A percentile compares a stretch with the other conserved stretches of the same genome.
Conservation (phyloP, 23 tunicate species). For the Halocynthia aurantium region DNA sequence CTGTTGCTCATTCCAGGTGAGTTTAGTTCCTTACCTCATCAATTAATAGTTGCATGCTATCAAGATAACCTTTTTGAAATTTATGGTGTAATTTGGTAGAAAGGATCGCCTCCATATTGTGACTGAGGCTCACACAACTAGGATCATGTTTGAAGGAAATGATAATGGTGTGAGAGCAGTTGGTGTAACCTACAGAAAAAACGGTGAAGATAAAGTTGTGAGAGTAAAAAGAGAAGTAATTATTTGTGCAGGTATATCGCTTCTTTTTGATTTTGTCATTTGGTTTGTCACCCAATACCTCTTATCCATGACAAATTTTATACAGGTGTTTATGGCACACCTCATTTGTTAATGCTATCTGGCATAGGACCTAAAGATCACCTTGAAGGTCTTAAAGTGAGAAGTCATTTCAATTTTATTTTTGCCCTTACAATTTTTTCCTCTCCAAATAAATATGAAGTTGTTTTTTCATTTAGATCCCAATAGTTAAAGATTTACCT, state of each 20-base stretch:
- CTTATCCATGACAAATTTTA: background rate
- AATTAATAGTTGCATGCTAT: too few relatives aligned
- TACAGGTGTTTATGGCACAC: slow-evolving; percentile 28
- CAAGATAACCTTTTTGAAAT: too few relatives aligned
- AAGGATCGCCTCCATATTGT: slow-evolving; percentile 39
- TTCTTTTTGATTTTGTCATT: background rate
- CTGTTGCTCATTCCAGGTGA: slow-evolving; percentile 32
- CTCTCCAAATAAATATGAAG: background rate
- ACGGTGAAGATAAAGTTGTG: slow-evolving; percentile 14
- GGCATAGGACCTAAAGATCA: slow-evolving; percentile 43
- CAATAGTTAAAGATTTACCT: slow-evolving; percentile 21
- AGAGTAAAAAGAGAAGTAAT: slow-evolving; percentile 37
- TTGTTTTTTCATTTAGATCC: slow-evolving; percentile 21
- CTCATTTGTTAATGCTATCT: slow-evolving; percentile 42
- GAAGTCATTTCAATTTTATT: background rate
- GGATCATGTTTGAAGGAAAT: slow-evolving; percentile 17
- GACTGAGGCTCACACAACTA: slow-evolving; percentile 27
- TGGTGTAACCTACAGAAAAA: slow-evolving; percentile 27
- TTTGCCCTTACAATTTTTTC: background rate
- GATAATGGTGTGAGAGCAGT: slow-evolving; percentile 4
- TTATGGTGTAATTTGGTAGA: background rate
- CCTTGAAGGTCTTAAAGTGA: slow-evolving; percentile 20
- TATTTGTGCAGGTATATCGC: slow-evolving; percentile 15
- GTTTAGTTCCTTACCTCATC: background rate
- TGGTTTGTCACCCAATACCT: background rate